Conservation (phyloP, 2,113 vertebrate genomes). For the Paradisaea rubra region DNA sequence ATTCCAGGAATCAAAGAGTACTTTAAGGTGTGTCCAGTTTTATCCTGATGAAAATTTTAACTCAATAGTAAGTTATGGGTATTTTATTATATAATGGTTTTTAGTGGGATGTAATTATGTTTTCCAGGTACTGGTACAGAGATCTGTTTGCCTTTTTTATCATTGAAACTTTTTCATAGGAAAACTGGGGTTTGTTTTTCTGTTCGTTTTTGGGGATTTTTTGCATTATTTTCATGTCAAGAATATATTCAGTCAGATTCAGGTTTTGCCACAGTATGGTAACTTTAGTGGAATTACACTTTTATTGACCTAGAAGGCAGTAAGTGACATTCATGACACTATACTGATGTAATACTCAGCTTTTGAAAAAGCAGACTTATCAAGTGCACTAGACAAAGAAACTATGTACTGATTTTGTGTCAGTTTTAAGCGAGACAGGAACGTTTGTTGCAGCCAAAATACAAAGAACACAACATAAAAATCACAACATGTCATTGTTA, state of each 20-base stretch:
- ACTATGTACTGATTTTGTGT: neutral
- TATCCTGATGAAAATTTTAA: slow-evolving; percentile 76
- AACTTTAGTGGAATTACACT: neutral
- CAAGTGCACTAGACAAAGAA: neutral
- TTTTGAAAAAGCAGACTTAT: neutral
- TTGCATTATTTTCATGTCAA: neutral
- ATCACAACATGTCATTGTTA: neutral
- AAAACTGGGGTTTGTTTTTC: neutral
- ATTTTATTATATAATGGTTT: neutral
- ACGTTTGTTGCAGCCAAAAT: neutral
- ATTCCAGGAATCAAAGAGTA: slow-evolving; percentile 76
- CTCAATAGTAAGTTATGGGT: slow-evolving; percentile 75
- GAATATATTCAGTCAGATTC: neutral
- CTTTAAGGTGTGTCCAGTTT: slow-evolving; percentile 90
- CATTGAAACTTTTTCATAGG: neutral
- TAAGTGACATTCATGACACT: neutral
- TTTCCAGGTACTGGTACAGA: neutral
- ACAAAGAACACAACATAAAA: neutral
- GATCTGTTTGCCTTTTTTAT: neutral
- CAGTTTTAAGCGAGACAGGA: neutral
- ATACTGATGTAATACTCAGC: neutral
- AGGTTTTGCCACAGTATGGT: neutral
- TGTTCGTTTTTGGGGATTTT: accelerated
- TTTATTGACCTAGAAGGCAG: neutral
- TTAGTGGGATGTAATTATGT: neutral